Evolutionary conservation across 2,888 invertebrate genomes (phyloP).

Genomic region (Parnassius glacialis): DNA sequence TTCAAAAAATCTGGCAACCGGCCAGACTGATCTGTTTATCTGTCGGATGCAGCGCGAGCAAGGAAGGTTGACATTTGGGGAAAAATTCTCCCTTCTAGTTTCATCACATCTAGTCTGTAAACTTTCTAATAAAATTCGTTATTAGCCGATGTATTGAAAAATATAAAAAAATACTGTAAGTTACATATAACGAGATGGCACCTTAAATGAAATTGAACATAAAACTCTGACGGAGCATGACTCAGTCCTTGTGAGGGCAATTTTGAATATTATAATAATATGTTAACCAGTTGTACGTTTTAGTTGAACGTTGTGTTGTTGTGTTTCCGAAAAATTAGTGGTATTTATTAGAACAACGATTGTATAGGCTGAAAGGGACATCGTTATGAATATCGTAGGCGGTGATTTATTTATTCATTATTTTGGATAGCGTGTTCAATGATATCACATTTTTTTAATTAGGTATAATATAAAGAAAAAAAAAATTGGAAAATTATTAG

Average conservation of each 20-base stretch:
- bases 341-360: conserved; percentile 69
- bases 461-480: no score
- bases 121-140: no score
- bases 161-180: background rate
- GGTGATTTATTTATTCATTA: conserved; percentile 17
- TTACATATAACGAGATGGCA: conserved; percentile 20
- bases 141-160: no score
- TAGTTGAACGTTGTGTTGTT: conserved; percentile 45
- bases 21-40: no score
- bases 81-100: no score
- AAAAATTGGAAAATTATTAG: no score
- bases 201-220: conserved; percentile 65
- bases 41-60: no score
- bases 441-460: no score
- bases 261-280: conserved; percentile 78
- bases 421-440: background rate
- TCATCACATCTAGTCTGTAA: no score
- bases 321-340: conserved; percentile 66
- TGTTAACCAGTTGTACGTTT: conserved; percentile 66
- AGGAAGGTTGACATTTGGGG: no score
- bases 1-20: no score
- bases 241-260: conserved; percentile 69
- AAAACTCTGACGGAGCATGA: conserved; percentile 68
- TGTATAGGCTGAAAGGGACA: conserved; percentile 38
- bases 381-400: conserved; percentile 28